Base-by-base conservation (phyloP, 2,113 vertebrate species). In the Baryphthengus martii region DNA sequence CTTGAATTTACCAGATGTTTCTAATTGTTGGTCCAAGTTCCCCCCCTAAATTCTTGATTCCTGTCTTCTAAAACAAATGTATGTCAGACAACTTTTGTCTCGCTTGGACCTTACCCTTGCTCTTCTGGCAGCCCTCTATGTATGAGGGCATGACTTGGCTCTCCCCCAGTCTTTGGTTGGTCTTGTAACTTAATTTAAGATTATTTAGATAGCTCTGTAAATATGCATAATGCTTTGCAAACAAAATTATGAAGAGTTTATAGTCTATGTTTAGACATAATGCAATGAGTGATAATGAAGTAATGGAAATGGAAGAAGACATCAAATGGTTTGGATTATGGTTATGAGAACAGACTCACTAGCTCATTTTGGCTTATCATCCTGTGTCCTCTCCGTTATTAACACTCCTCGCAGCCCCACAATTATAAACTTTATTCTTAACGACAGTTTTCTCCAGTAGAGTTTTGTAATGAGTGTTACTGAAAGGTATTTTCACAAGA, bases 241-340 rank as follows among this genome's bases (percentile, higher is more conserved):
- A 97, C 71, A 74, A 23, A 96, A 74, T 97, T 94, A 94, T 29
- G 85, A 59, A 26, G 85, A 63, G 89, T 73, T 94, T 75, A 20
- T 71, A 31, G 72, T 52, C 92, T 94, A 12, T 90, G 82, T 91
- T 96, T 88, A 61, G 95, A 56, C 49, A 56, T 95, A 93, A 93
- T 96, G 79, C 88, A 90, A 81, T 94, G 88, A 96, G 68, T 24
- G 85, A 62, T 92, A 87, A 40, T 94, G 78, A 83, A 93, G 88
- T 90, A 72, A 81, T 96, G 93, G 93, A 92, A 85, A 74, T 88
- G 83, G 72, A 78, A 78, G 88, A 78, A 20, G 80, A 37, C 11
- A 2, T 93, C 49, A 42, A 20, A 63, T 52, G 40, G 81, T n/a
- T 44, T 77, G 62, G 78, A 13, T 49, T 77, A 6, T 40, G 52